Percentiles rank a stretch among this genome's conserved stretches.
Conservation (phyloP, 2,888 invertebrate genomes). For the Apamea sordens region DNA sequence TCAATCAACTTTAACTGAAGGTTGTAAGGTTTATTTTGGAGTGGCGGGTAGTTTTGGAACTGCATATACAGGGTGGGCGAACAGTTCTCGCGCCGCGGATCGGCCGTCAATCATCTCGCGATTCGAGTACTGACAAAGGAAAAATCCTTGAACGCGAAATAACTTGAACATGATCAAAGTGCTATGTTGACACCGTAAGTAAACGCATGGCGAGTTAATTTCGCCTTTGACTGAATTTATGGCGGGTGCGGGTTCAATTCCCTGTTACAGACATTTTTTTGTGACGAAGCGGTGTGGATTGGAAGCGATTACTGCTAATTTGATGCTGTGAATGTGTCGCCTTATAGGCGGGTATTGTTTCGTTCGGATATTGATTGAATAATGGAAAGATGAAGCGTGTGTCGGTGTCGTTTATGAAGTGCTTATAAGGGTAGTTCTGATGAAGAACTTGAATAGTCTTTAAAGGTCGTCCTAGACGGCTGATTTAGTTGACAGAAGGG, state of each 20-base stretch:
- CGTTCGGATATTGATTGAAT: constrained; percentile 55
- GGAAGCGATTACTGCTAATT: constrained; percentile 60
- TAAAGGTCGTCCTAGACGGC: background rate
- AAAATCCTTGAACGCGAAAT: constrained; percentile 86
- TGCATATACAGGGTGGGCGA: constrained; percentile 55
- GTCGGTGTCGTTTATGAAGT: constrained; percentile 19
- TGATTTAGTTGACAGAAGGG: background rate
- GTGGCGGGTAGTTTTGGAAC: constrained; percentile 12
- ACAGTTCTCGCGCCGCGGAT: constrained; percentile 85
- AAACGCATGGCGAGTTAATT: constrained; percentile 87
- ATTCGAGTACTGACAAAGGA: constrained; percentile 87
- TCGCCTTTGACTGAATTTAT: constrained; percentile 78
- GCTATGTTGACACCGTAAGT: constrained; percentile 80
- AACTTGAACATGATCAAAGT: constrained; percentile 87
- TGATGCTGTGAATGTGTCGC: constrained; percentile 57
- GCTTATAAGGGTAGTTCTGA: constrained; percentile 20
- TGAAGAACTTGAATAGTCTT: background rate
- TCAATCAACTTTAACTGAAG: background rate
- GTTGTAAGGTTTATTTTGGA: constrained; percentile 19
- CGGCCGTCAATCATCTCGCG: constrained; percentile 88
- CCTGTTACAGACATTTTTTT: constrained; percentile 67
- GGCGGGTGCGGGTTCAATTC: constrained; percentile 71
- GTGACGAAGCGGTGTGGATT: constrained; percentile 46
- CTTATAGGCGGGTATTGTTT: constrained; percentile 38
- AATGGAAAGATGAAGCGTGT: constrained; percentile 31